Percentiles rank a stretch among this genome's conserved stretches.
Conservation (phyloP, 2,113 vertebrate genomes). For the Stegostoma tigrinum region DNA sequence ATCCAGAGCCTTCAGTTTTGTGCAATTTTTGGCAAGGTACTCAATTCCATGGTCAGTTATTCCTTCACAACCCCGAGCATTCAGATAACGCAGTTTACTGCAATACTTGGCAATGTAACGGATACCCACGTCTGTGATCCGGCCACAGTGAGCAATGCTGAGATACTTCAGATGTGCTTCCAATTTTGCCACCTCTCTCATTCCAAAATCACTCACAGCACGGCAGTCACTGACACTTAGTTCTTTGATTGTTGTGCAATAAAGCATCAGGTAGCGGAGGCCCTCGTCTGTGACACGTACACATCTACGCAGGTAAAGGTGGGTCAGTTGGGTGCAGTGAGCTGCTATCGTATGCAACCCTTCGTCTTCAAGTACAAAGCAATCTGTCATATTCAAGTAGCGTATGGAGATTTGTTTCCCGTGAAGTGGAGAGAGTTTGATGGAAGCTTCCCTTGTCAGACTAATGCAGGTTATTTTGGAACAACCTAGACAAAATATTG, state of each 20-base stretch:
- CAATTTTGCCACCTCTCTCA: slow-evolving; percentile 89
- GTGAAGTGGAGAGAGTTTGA: slow-evolving; percentile 75
- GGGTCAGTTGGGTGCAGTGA: slow-evolving; percentile 91
- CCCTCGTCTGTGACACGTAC: slow-evolving; percentile 86
- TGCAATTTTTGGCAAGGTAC: slow-evolving; percentile 88
- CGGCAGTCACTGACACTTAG: slow-evolving; percentile 95
- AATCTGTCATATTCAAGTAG: slow-evolving; percentile 96
- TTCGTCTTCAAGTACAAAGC: slow-evolving; percentile 88
- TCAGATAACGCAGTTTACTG: slow-evolving; percentile 91
- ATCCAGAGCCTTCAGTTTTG: slow-evolving; percentile 87
- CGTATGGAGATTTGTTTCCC: slow-evolving; percentile 92
- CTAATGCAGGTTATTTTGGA: slow-evolving; percentile 98
- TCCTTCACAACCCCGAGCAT: slow-evolving; percentile 90
- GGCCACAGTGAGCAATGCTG: slow-evolving; percentile 90
- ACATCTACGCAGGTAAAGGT: slow-evolving; percentile 93
- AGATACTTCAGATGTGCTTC: slow-evolving; percentile 89
- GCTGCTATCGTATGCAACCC: slow-evolving; percentile 89
- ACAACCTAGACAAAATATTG: slow-evolving; percentile 68
- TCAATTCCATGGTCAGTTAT: slow-evolving; percentile 91
- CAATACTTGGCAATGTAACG: slow-evolving; percentile 95
- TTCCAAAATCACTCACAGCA: slow-evolving; percentile 84
- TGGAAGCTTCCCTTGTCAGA: slow-evolving; percentile 79
- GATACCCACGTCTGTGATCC: slow-evolving; percentile 90
- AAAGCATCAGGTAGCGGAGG: slow-evolving; percentile 84
- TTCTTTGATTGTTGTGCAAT: slow-evolving; percentile 80